A percentile compares a stretch with the other conserved stretches of the same genome.
Evolutionary conservation across 2,113 vertebrate genomes (phyloP).

Genomic region (Halichoerus grypus): DNA sequence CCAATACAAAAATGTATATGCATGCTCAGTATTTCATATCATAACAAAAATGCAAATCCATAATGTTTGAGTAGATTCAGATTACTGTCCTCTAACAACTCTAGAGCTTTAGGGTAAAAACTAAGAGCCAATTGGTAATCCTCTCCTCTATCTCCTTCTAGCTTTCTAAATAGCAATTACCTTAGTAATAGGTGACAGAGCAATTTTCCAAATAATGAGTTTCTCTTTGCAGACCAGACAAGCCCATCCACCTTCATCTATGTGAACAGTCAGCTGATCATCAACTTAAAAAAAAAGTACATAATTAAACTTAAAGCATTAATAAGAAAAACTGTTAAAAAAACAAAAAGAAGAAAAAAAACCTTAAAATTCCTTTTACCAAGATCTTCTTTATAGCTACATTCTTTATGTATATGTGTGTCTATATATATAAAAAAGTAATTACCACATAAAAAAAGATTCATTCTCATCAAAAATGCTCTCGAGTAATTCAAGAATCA

Average conservation of each 20-base stretch:
- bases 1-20: neutral
- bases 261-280: slow-evolving; percentile 92
- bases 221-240: slow-evolving; percentile 95
- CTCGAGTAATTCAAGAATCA: neutral
- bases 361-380: neutral
- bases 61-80: neutral
- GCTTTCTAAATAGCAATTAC: slow-evolving; percentile 83
- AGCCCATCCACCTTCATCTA: slow-evolving; percentile 96
- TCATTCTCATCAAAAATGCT: slow-evolving; percentile 14
- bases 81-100: neutral
- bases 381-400: neutral
- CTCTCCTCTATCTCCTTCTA: neutral
- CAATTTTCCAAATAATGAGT: slow-evolving; percentile 97
- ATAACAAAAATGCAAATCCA: neutral
- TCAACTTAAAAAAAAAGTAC: slow-evolving; percentile 85
- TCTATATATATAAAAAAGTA: neutral
- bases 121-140: neutral
- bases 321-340: neutral
- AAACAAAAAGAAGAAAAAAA: neutral
- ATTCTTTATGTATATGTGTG: neutral
- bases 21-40: neutral
- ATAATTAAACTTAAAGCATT: neutral
- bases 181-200: slow-evolving; percentile 94
- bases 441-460: neutral
- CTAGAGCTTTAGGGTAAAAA: neutral